Conservation (phyloP, 1,140 invertebrate genomes). For the Agrypnia vestita region DNA sequence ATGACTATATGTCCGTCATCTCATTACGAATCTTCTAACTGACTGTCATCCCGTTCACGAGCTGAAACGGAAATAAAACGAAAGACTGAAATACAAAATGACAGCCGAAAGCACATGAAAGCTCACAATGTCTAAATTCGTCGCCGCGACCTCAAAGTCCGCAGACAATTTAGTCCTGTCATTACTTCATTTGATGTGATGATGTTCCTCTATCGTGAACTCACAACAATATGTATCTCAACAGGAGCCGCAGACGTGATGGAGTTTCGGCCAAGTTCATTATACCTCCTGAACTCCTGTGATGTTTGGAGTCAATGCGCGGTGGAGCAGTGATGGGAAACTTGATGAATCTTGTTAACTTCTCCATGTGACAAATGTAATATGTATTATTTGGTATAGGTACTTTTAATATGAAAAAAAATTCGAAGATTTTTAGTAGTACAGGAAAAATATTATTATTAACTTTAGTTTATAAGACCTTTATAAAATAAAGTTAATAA, state of each 20-base stretch:
- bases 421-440: too few relatives aligned
- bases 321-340: neutral
- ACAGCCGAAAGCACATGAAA: constrained; percentile 7
- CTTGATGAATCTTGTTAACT: neutral
- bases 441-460: too few relatives aligned
- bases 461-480: too few relatives aligned
- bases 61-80: too few relatives aligned
- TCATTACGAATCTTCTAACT: constrained; percentile 10
- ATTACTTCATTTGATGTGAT: constrained; percentile 13
- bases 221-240: neutral
- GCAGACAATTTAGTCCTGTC: constrained; percentile 10
- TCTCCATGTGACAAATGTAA: too few relatives aligned
- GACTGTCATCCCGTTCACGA: neutral
- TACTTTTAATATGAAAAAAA: too few relatives aligned
- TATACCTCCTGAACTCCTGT: neutral
- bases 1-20: neutral
- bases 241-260: constrained; percentile 7
- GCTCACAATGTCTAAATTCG: constrained; percentile 27
- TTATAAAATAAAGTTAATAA: too few relatives aligned
- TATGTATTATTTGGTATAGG: too few relatives aligned
- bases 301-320: too few relatives aligned
- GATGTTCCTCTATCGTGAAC: constrained; percentile 7
- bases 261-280: neutral
- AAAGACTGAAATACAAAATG: neutral
- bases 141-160: constrained; percentile 2